Evolutionary conservation across 2,888 invertebrate genomes (phyloP).

Genomic region (Tiliacea citrago): DNA sequence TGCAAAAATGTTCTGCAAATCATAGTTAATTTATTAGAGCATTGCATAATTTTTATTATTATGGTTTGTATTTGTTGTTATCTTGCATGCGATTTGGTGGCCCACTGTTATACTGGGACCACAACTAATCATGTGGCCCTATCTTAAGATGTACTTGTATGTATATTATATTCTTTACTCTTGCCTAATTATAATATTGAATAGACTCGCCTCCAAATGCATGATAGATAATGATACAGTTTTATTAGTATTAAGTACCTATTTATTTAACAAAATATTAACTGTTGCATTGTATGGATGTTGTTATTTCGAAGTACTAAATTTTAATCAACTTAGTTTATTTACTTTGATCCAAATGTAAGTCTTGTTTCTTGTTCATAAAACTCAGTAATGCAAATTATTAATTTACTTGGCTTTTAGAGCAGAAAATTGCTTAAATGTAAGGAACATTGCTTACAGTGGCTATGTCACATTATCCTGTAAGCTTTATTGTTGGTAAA

Average conservation of each 20-base stretch:
- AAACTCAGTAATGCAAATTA: background rate
- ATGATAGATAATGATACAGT: background rate
- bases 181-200: slow-evolving; percentile 1
- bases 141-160: background rate
- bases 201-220: slow-evolving; percentile 2
- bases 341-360: background rate
- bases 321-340: slow-evolving; percentile 28
- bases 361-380: slow-evolving; percentile 14
- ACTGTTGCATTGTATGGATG: slow-evolving; percentile 32
- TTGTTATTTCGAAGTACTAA: slow-evolving; percentile 28
- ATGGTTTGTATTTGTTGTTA: slow-evolving; percentile 12
- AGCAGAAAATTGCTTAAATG: slow-evolving; percentile 14
- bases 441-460: slow-evolving; percentile 54
- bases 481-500: slow-evolving; percentile 75
- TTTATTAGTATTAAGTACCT: slow-evolving; percentile 5
- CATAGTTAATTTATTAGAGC: slow-evolving; percentile 19
- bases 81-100: slow-evolving; percentile 1
- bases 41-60: slow-evolving; percentile 31
- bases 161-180: background rate
- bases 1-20: slow-evolving; percentile 53
- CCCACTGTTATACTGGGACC: background rate
- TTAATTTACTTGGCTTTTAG: slow-evolving; percentile 19
- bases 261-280: slow-evolving; percentile 23
- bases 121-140: background rate
- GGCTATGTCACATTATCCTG: slow-evolving; percentile 58